phyloP scores from a whole-genome alignment of 2,113 vertebrate species.

The Lophius piscatorius region DNA sequence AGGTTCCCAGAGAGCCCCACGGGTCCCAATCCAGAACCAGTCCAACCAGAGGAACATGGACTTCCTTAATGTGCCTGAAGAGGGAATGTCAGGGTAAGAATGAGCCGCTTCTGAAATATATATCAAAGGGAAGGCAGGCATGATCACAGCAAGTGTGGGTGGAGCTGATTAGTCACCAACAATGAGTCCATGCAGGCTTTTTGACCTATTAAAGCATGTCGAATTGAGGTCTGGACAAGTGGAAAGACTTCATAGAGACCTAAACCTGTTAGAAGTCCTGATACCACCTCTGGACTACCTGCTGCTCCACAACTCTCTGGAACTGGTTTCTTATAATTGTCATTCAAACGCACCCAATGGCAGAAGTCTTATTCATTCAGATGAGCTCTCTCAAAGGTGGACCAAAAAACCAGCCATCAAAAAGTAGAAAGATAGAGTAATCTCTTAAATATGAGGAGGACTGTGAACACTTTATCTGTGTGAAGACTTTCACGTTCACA shows the following conservation, averaged over 20 bases:
- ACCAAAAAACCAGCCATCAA: neutral
- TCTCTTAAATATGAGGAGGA: neutral
- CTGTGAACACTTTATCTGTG: neutral
- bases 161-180: constrained; percentile 20
- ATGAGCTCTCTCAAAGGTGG: neutral
- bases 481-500: no score
- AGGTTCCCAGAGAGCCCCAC: constrained; percentile 57
- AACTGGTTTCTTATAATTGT: neutral
- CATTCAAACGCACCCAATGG: neutral
- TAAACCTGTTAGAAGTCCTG: constrained; percentile 28
- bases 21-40: constrained; percentile 65
- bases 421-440: neutral
- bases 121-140: neutral
- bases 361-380: neutral
- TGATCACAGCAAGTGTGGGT: neutral
- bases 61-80: constrained; percentile 95
- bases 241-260: neutral
- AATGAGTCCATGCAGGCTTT: neutral
- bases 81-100: constrained; percentile 92
- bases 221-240: constrained; percentile 24
- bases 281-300: neutral
- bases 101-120: neutral
- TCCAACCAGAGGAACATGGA: constrained; percentile 82
- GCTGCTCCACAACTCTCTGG: neutral
- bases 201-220: constrained; percentile 7